A percentile compares a stretch with the other conserved stretches of the same genome.
These are phyloP conservation scores for Aix galericulata DNA, from an alignment of 2,113 vertebrate species.

Conservation along the genomic window DNA sequence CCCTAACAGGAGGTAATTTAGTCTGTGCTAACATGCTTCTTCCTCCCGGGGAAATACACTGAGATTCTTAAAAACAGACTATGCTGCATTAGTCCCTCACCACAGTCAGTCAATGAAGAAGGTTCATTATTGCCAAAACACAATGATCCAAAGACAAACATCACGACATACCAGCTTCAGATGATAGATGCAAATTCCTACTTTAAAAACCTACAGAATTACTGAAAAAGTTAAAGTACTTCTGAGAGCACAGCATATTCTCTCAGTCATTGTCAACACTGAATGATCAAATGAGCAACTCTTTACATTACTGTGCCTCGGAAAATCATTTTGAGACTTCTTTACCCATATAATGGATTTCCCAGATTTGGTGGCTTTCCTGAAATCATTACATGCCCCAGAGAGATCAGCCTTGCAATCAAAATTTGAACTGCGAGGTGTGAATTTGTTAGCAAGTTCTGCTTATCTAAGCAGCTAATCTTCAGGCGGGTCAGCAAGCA, in stretches of 20 bases:
- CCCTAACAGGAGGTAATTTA: not conserved
- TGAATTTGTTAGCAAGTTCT: constrained; percentile 46
- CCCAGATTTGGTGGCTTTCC: not conserved
- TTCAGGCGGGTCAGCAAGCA: constrained; percentile 54
- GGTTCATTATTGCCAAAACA: not conserved
- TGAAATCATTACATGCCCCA: not conserved
- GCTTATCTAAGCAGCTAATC: constrained; percentile 65
- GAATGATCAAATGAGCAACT: not conserved
- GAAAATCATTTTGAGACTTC: not conserved
- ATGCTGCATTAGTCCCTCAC: not conserved
- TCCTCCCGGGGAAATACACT: not conserved
- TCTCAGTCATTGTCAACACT: not conserved
- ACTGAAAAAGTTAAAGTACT: not conserved
- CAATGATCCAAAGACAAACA: not conserved
- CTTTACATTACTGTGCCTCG: not conserved
- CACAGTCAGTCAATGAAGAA: not conserved
- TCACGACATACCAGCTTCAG: not conserved
- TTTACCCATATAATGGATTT: not conserved
- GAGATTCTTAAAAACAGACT: not conserved
- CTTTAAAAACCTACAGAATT: not conserved
- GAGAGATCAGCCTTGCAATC: not conserved
- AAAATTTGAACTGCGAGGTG: constrained; percentile 25
- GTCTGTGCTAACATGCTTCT: not conserved
- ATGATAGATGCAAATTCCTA: not conserved
- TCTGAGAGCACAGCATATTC: not conserved